Base-by-base conservation (phyloP, 2,113 vertebrate species). In the Pseudolaguvia tuberculata region DNA sequence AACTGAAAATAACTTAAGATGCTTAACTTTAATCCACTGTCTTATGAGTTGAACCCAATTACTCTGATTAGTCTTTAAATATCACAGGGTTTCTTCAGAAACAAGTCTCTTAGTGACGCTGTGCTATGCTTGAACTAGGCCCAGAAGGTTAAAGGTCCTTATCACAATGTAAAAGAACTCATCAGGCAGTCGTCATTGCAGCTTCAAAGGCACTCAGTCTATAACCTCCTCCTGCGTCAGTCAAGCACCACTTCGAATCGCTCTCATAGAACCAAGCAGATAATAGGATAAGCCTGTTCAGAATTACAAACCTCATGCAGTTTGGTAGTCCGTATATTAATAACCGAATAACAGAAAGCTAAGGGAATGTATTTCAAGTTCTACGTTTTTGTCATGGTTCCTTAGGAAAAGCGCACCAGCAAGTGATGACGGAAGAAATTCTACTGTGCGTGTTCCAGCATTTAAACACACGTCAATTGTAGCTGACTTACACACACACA, bases 61-160 rank as follows among this genome's bases (percentile, higher is more conserved):
- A 70, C 70, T 77, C 57, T 67, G 51, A 14, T 61, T n/a, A n/a
- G 50, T 31, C 35, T 67, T 45, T 14, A 55, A 50, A 82, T 70
- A 39, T 72, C 78, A 70, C 58, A 75, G 47, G 47, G 39, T 65
- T 67, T 57, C 52, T 75, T 81, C 31, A 86, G 88, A 80, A 63
- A 82, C 75, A 68, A 80, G 84, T 87, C 82, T 83, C 82, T 80
- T 72, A 25, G 83, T 75, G 87, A 83, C 80, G 42, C 56, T 14
- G 75, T 85, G 84, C 83, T 89, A 88, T 88, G 86, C 83, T 51
- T 83, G 84, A 82, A 82, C 86, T 83, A 78, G 73, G 81, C 79
- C 80, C 71, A 53, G 70, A 59, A 80, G 85, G 85, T 86, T 78
- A 86, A 84, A 87, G 87, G 88, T 89, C 88, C 86, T 81, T 81